Percentiles rank a stretch among this genome's conserved stretches.
These are phyloP conservation scores for Amiota mariae DNA, from an alignment of 2,888 invertebrate species.

Conservation along the genomic window DNA sequence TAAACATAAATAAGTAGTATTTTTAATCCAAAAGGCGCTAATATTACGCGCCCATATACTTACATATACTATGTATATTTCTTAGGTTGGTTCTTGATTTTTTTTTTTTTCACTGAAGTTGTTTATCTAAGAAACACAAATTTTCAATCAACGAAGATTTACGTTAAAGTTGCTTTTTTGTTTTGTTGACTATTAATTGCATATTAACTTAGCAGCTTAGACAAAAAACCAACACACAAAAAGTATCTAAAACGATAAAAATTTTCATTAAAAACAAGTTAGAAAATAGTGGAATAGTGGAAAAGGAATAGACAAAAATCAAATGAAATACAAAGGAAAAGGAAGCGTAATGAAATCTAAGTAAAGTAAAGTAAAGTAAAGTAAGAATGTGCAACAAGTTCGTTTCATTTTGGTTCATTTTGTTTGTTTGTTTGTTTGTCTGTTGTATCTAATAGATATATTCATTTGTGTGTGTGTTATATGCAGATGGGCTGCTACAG, in stretches of 20 bases:
- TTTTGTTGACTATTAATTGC: constrained; percentile 26
- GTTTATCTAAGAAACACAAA: constrained; percentile 16
- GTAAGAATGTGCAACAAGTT: constrained; percentile 8
- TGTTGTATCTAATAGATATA: neutral
- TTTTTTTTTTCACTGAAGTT: neutral
- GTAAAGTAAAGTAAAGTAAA: neutral
- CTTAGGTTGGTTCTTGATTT: neutral
- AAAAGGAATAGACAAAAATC: neutral
- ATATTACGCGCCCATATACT: neutral
- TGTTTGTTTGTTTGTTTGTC: neutral
- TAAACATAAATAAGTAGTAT: no score
- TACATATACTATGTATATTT: no score
- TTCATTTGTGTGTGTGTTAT: neutral
- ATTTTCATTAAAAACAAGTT: constrained; percentile 17
- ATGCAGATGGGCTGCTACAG: neutral
- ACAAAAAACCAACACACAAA: constrained; percentile 8
- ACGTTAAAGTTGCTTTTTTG: neutral
- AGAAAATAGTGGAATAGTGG: neutral
- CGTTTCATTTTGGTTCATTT: neutral
- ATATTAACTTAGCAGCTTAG: constrained; percentile 26
- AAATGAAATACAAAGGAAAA: constrained; percentile 1
- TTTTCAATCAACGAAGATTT: constrained; percentile 28
- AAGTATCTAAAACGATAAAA: constrained; percentile 23
- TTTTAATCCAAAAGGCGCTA: no score
- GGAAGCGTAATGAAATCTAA: constrained; percentile 8